Base-by-base conservation (phyloP, 2,888 invertebrate species). In the Noctuana brunneofusca region DNA sequence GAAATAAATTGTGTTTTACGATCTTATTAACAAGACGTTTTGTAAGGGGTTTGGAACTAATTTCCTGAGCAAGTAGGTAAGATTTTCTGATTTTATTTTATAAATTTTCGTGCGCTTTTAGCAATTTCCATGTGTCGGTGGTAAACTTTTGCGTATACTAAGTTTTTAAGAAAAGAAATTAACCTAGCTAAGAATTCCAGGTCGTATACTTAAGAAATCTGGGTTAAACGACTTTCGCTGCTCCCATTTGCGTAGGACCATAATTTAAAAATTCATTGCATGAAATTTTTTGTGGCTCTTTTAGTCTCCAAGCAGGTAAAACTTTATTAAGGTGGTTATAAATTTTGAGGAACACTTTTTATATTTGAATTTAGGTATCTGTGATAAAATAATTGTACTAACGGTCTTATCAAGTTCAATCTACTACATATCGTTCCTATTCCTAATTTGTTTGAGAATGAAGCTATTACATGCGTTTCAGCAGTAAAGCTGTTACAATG, bases 401-500 rank as follows among this genome's bases (percentile, higher is more conserved):
- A 1, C 14, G 4, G 9, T 11, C 41, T 41, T 41, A 43, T 14
- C 8, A 11, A 12, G 38, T 38, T 38, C 6, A 14, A 38, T 18
- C 20, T 9, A 46, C 18, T 2, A 11, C 9, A 20, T 20, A 46
- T 46, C 11, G 20, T 30, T 18, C 16, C 18, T n/a, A 48, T 30
- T 18, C 16, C 18, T n/a, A 48, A 53, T 59, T 32, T 53, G 54
- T 60, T 54, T 48, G 46, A 22, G 22, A 22, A 50, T 48, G 48
- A 49, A 62, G 16, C 56, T 49, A 24, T 56, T 46, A 63, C 65
- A 66, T 59, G 66, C 53, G 65, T 66, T 70, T 66, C 67, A 68
- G 65, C 66, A 60, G 74, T 71, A 72, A 68, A 68, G 69, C 69
- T 58, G 71, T 73, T 74, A 76, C 75, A 80, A 78, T 74, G 72